These are phyloP conservation scores for Bothrops jararaca DNA, from an alignment of 2,113 vertebrate species.

Conservation along the genomic window DNA sequence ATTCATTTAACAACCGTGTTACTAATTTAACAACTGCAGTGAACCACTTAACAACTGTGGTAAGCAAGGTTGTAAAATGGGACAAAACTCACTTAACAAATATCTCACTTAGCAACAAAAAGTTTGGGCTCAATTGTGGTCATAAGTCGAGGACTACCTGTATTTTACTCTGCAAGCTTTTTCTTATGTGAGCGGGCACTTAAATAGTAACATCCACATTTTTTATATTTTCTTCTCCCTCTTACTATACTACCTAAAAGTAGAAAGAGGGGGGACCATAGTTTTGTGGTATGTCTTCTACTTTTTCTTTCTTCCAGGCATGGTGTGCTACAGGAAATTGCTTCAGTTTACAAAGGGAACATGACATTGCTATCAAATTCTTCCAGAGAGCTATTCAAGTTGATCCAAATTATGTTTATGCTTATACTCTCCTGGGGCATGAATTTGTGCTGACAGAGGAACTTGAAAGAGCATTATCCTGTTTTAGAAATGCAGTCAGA, in stretches of 20 bases:
- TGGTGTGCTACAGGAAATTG: conserved; percentile 99
- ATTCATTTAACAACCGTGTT: too few species aligned
- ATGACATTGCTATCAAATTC: conserved; percentile 98
- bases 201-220: not conserved
- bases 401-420: conserved; percentile 94
- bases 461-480: conserved; percentile 92
- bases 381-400: conserved; percentile 99
- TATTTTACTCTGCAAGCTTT: not conserved
- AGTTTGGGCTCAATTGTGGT: too few species aligned
- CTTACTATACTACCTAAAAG: not conserved
- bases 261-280: not conserved
- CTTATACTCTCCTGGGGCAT: conserved; percentile 93
- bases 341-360: conserved; percentile 96
- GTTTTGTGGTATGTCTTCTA: not conserved
- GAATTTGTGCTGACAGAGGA: conserved; percentile 97
- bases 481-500: conserved; percentile 94
- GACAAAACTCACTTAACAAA: too few species aligned
- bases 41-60: too few species aligned
- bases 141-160: too few species aligned
- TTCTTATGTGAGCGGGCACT: not conserved
- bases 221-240: not conserved
- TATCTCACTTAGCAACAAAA: too few species aligned
- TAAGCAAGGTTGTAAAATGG: too few species aligned
- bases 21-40: too few species aligned
- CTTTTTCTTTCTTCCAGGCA: conserved; percentile 71